Percentiles rank a stretch among this genome's conserved stretches.
These are phyloP conservation scores for Schlechtendalia chinensis DNA, from an alignment of 1,140 invertebrate species.

Conservation along the genomic window DNA sequence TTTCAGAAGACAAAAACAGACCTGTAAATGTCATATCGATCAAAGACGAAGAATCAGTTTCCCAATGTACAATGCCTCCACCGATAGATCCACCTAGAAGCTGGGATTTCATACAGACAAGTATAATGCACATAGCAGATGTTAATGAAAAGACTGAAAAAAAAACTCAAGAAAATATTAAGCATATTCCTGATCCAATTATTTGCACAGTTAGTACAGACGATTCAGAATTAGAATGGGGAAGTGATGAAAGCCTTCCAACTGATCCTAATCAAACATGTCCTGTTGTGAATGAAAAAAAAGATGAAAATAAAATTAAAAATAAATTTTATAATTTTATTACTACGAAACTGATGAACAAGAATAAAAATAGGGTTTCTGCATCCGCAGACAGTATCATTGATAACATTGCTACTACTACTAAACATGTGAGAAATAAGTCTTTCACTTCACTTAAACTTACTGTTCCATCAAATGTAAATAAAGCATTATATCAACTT, in stretches of 20 bases:
- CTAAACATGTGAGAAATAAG: constrained; percentile 43
- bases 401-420: neutral
- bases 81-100: constrained; percentile 55
- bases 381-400: constrained; percentile 35
- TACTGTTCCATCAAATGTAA: constrained; percentile 36
- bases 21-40: constrained; percentile 9
- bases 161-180: constrained; percentile 21
- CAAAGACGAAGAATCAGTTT: constrained; percentile 50
- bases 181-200: constrained; percentile 36
- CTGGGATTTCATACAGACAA: constrained; percentile 56
- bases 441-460: constrained; percentile 40
- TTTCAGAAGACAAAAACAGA: neutral
- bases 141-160: constrained; percentile 1
- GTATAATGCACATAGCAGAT: constrained; percentile 53
- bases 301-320: constrained; percentile 24
- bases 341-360: constrained; percentile 27
- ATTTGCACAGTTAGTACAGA: constrained; percentile 23
- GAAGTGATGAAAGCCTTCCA: constrained; percentile 44
- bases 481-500: constrained; percentile 36
- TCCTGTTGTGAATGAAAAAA: neutral
- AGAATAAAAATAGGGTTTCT: constrained; percentile 35
- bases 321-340: constrained; percentile 43
- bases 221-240: constrained; percentile 48
- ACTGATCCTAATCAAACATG: constrained; percentile 38
- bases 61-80: constrained; percentile 54